Evolutionary conservation across 2,888 invertebrate species (phyloP), one percentile per base, ranked within the genome.

Genomic region (Netelia inedita): DNA sequence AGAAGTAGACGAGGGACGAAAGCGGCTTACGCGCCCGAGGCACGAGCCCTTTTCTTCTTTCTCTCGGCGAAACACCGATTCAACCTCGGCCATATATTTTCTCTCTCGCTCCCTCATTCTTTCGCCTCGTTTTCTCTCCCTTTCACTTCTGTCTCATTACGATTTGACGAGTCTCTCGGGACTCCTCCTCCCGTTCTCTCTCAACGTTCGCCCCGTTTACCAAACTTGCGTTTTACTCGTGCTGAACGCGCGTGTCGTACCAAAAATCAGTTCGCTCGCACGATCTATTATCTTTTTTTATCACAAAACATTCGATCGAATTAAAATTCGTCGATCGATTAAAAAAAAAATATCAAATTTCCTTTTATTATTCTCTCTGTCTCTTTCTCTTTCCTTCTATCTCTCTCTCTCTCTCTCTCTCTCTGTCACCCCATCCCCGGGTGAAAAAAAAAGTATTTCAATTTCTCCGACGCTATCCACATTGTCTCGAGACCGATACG

Each of bases 141-240:
- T 85, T 79, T 74, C 83, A 72, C 85, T 84, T 73, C 73, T 71
- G 74, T 53, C 72, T 73, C 78, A 73, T 61, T 68, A 69, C 79
- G 63, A 75, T 81, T 81, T 81, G 75, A 79, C 82, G 82, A 79
- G 80, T 65, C 74, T 57, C 71, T 57, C 23, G 75, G 66, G 53
- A 78, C 23, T 50, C 10, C 61, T 61, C 61, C 59, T 69, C 50
- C 63, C 61, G 61, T 71, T 63, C 79, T 63, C 69, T 35, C 21
- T 11, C 10, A 35, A 61, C 65, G 71, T 57, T 55, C 50, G n/a
- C 63, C 35, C 72, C 46, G 16, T 35, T 66, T 59, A 41, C 61
- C n/a, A 79, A 74, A 68, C 5, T 41, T 16, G 19, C 63, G 16
- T 59, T 61, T 75, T 28, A 46, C 16, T 57, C 23, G 14, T 43